phyloP scores from a whole-genome alignment of 2,113 vertebrate species.

The Istiophorus platypterus region DNA sequence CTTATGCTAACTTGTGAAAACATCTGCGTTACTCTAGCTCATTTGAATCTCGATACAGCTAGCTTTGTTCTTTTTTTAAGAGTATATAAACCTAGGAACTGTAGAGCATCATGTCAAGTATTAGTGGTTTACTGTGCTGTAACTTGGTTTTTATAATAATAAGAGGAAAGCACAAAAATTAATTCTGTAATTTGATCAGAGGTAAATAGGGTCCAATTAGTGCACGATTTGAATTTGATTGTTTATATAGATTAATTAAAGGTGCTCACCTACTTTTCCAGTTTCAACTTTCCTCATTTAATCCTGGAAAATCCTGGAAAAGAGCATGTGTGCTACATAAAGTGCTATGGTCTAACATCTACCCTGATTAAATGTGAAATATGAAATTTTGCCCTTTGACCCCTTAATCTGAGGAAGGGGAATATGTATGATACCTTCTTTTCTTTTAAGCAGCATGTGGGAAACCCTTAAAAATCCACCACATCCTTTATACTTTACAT shows the following conservation, averaged over 20 bases:
- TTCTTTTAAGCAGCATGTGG: background rate
- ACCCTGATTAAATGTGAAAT: background rate
- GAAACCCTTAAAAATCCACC: background rate
- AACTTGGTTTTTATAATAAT: background rate
- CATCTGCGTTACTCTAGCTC: background rate
- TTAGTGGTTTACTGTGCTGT: background rate
- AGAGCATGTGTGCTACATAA: slow-evolving; percentile 31
- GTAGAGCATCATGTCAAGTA: background rate
- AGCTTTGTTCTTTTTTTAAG: background rate
- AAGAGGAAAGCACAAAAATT: background rate
- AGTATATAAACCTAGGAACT: background rate
- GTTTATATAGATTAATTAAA: slow-evolving; percentile 15
- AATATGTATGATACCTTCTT: background rate
- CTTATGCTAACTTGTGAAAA: background rate
- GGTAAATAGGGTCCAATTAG: background rate
- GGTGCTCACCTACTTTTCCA: slow-evolving; percentile 68
- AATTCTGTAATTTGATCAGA: slow-evolving; percentile 19
- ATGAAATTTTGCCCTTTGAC: background rate
- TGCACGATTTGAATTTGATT: slow-evolving; percentile 4
- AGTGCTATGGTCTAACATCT: background rate
- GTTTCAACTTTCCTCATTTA: slow-evolving; percentile 58
- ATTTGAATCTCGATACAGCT: background rate
- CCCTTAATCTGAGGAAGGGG: background rate
- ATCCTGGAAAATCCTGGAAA: slow-evolving; percentile 67
- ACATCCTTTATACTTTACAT: background rate